A percentile compares a stretch with the other conserved stretches of the same genome.
Evolutionary conservation across 2,888 invertebrate species (phyloP).

Genomic region (Papilio protenor): DNA sequence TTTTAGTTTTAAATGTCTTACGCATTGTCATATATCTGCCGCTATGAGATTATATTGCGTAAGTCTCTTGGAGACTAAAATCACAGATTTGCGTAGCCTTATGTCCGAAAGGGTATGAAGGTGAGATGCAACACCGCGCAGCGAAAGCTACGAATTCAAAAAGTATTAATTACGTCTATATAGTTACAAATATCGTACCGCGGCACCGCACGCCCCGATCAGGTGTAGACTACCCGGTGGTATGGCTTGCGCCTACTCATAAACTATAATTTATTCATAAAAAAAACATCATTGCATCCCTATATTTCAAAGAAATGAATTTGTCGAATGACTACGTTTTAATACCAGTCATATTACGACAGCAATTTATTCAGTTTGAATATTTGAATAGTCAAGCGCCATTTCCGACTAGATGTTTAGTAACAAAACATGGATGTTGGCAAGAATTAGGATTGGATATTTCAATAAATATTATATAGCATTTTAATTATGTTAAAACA

Average conservation of each 20-base stretch:
- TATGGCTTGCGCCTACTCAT: not conserved
- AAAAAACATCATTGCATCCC: too few species aligned
- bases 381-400: not conserved
- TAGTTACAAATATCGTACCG: slow-evolving; percentile 18
- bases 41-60: too few species aligned
- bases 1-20: too few species aligned
- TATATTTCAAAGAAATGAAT: too few species aligned
- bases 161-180: slow-evolving; percentile 12
- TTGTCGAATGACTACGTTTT: too few species aligned
- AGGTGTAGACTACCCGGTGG: too few species aligned
- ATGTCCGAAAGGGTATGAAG: not conserved
- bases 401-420: not conserved
- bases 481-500: too few species aligned
- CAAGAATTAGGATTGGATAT: not conserved
- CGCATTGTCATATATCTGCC: too few species aligned
- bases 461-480: not conserved
- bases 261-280: not conserved
- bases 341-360: too few species aligned
- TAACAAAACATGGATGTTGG: not conserved
- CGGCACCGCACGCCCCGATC: not conserved
- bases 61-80: too few species aligned
- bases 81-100: slow-evolving; percentile 44
- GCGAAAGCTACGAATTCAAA: slow-evolving; percentile 10
- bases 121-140: slow-evolving; percentile 32
- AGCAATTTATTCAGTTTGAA: not conserved